phyloP scores from a whole-genome alignment of 1,140 invertebrate genomes.

The Eurosta solidaginis region DNA sequence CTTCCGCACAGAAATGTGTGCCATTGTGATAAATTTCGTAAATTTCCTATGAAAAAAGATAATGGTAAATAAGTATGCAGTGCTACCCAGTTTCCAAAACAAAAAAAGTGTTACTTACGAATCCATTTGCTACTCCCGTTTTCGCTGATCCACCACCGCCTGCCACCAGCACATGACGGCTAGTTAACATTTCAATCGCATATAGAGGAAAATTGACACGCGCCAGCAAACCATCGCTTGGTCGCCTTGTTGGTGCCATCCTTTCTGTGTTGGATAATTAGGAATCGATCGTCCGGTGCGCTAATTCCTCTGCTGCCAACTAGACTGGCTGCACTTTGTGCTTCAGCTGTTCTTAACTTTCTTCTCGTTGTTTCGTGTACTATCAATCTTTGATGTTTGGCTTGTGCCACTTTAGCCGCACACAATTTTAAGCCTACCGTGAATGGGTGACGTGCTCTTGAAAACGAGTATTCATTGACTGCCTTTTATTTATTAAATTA shows the following conservation, averaged over 20 bases:
- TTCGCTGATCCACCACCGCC: constrained; percentile 94
- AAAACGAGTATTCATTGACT: not conserved
- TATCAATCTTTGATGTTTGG: constrained; percentile 13
- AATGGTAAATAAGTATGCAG: constrained; percentile 29
- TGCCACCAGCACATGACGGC: constrained; percentile 90
- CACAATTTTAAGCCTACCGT: not conserved
- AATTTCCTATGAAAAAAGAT: constrained; percentile 73
- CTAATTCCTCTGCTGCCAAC: not conserved
- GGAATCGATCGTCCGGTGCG: not conserved
- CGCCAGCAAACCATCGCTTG: constrained; percentile 73
- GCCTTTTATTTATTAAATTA: not conserved
- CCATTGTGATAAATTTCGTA: constrained; percentile 87
- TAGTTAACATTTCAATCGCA: constrained; percentile 85
- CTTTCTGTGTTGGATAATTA: not conserved
- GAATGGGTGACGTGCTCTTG: not conserved
- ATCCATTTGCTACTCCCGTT: constrained; percentile 94
- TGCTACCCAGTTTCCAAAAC: not conserved
- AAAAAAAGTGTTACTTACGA: constrained; percentile 71
- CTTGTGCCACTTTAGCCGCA: not conserved
- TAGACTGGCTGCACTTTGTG: not conserved
- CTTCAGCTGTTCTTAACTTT: not conserved
- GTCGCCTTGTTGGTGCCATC: constrained; percentile 53
- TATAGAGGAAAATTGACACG: constrained; percentile 93
- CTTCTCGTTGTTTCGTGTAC: not conserved
- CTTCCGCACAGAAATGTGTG: constrained; percentile 77